Percentiles rank a stretch among this genome's conserved stretches.
phyloP scores from a whole-genome alignment of 1,140 invertebrate genomes.

The Drosophila santomea region DNA sequence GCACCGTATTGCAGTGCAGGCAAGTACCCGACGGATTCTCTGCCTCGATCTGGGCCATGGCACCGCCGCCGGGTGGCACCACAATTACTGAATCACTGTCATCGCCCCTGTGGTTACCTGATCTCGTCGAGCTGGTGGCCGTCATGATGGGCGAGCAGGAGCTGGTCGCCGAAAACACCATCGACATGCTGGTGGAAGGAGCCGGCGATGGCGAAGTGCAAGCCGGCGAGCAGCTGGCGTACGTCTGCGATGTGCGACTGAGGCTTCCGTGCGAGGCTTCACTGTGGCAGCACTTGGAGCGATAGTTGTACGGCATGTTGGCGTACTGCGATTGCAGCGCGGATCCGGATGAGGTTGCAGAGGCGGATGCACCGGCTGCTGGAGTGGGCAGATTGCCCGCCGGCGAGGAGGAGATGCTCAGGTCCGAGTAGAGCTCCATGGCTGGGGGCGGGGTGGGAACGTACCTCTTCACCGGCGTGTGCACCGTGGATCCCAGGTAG shows the following conservation, averaged over 20 bases:
- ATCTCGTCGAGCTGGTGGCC: background rate
- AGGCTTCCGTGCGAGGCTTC: conserved; percentile 37
- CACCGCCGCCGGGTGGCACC: conserved; percentile 19
- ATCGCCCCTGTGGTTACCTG: conserved; percentile 15
- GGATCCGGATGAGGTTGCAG: conserved; percentile 8
- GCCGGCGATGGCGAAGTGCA: conserved; percentile 53
- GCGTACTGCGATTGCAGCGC: conserved; percentile 54
- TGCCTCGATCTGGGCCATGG: conserved; percentile 14
- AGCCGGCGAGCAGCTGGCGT: conserved; percentile 39
- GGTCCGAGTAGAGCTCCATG: conserved; percentile 56
- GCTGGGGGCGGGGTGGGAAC: conserved; percentile 82
- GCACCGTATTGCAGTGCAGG: conserved; percentile 78
- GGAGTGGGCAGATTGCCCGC: conserved; percentile 10
- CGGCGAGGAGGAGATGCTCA: conserved; percentile 21
- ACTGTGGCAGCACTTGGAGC: conserved; percentile 69
- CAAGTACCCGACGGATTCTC: conserved; percentile 57
- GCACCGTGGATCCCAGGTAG: conserved; percentile 78
- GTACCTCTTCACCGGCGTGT: conserved; percentile 83
- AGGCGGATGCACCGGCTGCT: background rate
- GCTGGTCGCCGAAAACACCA: conserved; percentile 34
- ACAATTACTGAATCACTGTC: conserved; percentile 48
- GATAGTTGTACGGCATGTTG: conserved; percentile 66
- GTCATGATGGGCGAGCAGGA: conserved; percentile 53
- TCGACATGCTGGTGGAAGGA: conserved; percentile 33
- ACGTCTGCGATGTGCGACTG: conserved; percentile 50